Percentiles rank a stretch among this genome's conserved stretches.
Conservation (phyloP, 2,888 invertebrate species). For the Synergus gifuensis region DNA sequence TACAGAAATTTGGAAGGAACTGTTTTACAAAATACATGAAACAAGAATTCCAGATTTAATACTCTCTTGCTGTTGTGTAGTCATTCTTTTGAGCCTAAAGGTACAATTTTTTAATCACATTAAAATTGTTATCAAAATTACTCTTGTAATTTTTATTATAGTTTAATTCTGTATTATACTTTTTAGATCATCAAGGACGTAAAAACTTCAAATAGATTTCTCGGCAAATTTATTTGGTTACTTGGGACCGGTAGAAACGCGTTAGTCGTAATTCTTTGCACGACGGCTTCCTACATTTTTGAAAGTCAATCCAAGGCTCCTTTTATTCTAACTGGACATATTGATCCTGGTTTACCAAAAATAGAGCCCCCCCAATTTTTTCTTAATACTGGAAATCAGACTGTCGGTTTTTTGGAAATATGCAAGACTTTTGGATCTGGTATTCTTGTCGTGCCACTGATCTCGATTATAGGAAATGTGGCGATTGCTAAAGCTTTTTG, state of each 20-base stretch:
- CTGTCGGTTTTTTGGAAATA: constrained; percentile 80
- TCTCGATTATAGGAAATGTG: constrained; percentile 88
- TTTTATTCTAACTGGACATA: constrained; percentile 82
- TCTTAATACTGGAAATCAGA: constrained; percentile 78
- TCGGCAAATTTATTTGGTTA: constrained; percentile 82
- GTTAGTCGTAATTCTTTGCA: constrained; percentile 83
- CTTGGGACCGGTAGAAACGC: constrained; percentile 85
- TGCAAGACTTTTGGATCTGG: constrained; percentile 83
- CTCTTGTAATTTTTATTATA: background rate
- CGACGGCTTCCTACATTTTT: constrained; percentile 81
- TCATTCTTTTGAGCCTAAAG: constrained; percentile 82
- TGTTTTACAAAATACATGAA: constrained; percentile 80
- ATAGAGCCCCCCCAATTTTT: constrained; percentile 80
- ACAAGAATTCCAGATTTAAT: constrained; percentile 82
- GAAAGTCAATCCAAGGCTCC: constrained; percentile 78
- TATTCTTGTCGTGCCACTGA: constrained; percentile 84
- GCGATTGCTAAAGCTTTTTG: constrained; percentile 93
- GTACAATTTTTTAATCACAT: constrained; percentile 73
- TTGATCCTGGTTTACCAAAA: constrained; percentile 82
- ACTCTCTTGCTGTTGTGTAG: constrained; percentile 82
- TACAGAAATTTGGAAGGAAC: constrained; percentile 80
- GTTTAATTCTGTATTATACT: constrained; percentile 21
- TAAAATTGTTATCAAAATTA: background rate
- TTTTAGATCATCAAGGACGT: constrained; percentile 82
- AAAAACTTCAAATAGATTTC: constrained; percentile 70